Percentiles rank a stretch among this genome's conserved stretches.
phyloP scores from a whole-genome alignment of 2,113 vertebrate genomes.

The Petroica traversi region DNA sequence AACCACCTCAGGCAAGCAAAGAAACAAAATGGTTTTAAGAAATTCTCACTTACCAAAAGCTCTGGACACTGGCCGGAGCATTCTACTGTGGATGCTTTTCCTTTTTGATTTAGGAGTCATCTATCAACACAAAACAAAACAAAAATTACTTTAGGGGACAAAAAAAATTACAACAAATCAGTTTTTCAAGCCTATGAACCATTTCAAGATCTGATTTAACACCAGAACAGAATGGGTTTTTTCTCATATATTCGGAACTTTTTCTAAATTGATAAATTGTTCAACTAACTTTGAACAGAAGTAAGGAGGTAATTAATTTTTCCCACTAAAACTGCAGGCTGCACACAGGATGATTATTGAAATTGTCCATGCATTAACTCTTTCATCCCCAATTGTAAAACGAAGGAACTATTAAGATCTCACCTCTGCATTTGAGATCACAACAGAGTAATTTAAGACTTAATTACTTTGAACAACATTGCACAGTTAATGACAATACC shows the following conservation, averaged over 20 bases:
- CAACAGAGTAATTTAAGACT: neutral
- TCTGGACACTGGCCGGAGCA: slow-evolving; percentile 94
- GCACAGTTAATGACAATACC: neutral
- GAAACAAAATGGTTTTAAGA: neutral
- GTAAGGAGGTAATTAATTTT: neutral
- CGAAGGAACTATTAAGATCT: neutral
- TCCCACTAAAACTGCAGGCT: neutral
- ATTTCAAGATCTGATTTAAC: neutral
- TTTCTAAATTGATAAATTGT: neutral
- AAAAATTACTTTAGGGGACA: neutral
- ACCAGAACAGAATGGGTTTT: neutral
- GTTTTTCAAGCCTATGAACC: neutral
- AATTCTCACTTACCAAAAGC: slow-evolving; percentile 86
- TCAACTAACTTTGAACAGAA: neutral
- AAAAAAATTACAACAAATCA: neutral
- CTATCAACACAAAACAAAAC: slow-evolving; percentile 70
- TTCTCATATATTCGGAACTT: neutral
- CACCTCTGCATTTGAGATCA: neutral
- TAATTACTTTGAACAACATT: neutral
- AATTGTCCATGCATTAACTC: neutral
- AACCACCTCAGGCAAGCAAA: neutral
- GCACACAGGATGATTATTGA: neutral
- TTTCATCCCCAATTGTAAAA: neutral
- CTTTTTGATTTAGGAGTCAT: slow-evolving; percentile 98
- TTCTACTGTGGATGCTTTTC: slow-evolving; percentile 97